Base-by-base conservation (phyloP, 37 sponge, comb jelly and placozoan species). In the Beroe ovata region DNA sequence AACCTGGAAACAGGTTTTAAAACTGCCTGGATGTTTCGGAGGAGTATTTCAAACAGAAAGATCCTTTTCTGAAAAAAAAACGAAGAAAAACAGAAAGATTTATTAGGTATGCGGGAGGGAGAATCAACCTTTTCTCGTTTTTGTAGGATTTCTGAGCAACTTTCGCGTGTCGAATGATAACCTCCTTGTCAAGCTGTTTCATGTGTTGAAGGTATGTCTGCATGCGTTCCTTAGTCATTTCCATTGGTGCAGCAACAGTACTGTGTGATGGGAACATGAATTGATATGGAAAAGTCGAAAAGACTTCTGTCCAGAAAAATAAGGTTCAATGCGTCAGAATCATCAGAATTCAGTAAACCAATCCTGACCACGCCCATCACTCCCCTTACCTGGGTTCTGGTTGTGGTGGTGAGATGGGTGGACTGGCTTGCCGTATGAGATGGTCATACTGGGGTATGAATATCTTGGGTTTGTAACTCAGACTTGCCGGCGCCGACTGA, bases 131-230 rank as follows among this genome's bases (percentile, higher is more conserved):
- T 81, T 97, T 97, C 90, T 97, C 97, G 71, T 97, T 95, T 23
- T 94, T 93, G 60, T 97, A 97, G 0, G 95, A 95, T 88, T 97
- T 97, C 92, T 97, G 97, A 29, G 95, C 97, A 16, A 97, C 97
- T 64, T 94, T 97, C 36, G 97, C 95, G 89, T 97, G 94, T 18
- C 93, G 90, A 29, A 97, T 91, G 38, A 90, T 90, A 14, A 97
- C 92, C 1, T 89, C 91, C 66, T 92, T 91, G 64, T 93, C 90
- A 42, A 77, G 28, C 41, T 36, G 84, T 11, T 90, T 64, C 29
- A 89, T 90, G 47, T 91, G 89, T 72, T 60, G 90, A 38, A 94
- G 59, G 91, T 96, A 96, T 29, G 42, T 19, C 30, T 88, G 84
- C 96, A 96, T 96, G 25, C 92, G 91, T 60, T 96, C 96, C 34